Base-by-base conservation (phyloP, 1,140 invertebrate genomes). In the Danaus plexippus region DNA sequence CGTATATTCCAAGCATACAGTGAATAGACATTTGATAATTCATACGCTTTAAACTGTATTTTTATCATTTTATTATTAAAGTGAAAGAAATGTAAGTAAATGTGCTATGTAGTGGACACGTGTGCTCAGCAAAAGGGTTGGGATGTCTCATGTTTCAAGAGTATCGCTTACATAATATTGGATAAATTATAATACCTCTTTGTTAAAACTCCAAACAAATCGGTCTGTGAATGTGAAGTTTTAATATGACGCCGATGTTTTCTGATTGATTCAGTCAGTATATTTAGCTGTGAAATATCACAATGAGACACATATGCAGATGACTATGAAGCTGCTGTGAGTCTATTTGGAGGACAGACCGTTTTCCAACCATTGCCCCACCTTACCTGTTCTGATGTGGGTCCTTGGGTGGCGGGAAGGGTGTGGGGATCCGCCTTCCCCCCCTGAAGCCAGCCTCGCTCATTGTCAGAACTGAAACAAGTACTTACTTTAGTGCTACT, bases 321-420 rank as follows among this genome's bases (percentile, higher is more conserved):
- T 6, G 22, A 32, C 7, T 32, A 32, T 1, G 22, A 32, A 3
- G 22, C 4, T 32, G 7, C 7, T 32, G 22, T 8, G 22, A 32
- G 22, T 4, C 7, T 32, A 6, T 32, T 49, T 9, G 12, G 22
- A 32, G 22, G 22, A 32, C 7, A 32, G 4, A 11, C 9, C 18
- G 45, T 7, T 32, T 32, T 32, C 22, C 22, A 32, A 7, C 22
- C 22, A 32, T 32, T 32, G 22, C 22, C 22, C 22, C 22, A 32
- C 22, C 72, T 65, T 71, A 82, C 80, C 80, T 75, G 54, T 63
- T 67, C 45, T 66, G 56, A 56, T 76, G 62, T 42, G 44, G 57
- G 47, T 81, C 81, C 62, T 74, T 85, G 18, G 79, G 75, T 15
- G 81, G 81, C 9, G 81, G 81, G 79, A 85, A 82, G 1, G 81